Percentiles rank a stretch among this genome's conserved stretches.
phyloP scores from a whole-genome alignment of 2,113 vertebrate species.

The Percina caprodes region DNA sequence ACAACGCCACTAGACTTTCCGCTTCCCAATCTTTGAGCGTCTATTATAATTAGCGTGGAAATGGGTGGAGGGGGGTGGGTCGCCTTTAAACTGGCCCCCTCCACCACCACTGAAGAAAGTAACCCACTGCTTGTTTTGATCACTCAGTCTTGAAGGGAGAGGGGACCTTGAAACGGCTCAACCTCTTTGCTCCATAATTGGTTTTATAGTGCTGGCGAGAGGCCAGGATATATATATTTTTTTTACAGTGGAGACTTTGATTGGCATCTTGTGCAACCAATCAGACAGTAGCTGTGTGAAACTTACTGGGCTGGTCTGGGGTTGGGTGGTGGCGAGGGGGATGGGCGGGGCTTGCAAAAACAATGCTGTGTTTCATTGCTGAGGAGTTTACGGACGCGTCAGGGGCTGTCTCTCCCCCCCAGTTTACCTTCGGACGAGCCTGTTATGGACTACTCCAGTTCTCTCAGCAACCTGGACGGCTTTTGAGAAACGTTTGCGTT shows the following conservation, averaged over 20 bases:
- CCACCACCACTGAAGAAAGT: constrained; percentile 62
- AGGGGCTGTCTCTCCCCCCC: constrained; percentile 81
- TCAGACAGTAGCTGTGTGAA: constrained; percentile 37
- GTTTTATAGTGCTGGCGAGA: constrained; percentile 90
- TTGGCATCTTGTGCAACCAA: constrained; percentile 81
- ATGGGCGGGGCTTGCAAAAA: constrained; percentile 84
- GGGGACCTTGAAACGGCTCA: constrained; percentile 90
- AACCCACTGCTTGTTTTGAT: constrained; percentile 84
- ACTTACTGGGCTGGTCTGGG: constrained; percentile 33
- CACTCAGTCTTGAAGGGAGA: constrained; percentile 83
- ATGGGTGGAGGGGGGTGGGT: constrained; percentile 54
- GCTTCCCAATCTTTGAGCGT: constrained; percentile 49
- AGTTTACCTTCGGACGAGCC: constrained; percentile 88
- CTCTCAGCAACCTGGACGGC: constrained; percentile 82
- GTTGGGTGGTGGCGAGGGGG: constrained; percentile 57
- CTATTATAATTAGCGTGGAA: constrained; percentile 78
- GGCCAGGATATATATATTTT: constrained; percentile 84
- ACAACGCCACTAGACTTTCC: constrained; percentile 26
- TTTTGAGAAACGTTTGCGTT: constrained; percentile 82
- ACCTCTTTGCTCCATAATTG: constrained; percentile 90
- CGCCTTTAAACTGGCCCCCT: constrained; percentile 85
- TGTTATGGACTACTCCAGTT: constrained; percentile 88
- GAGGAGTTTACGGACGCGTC: constrained; percentile 85
- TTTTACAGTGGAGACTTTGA: constrained; percentile 79
- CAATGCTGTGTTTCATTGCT: constrained; percentile 94